Base-by-base conservation (phyloP, 1,140 invertebrate genomes). In the Megathymus violae region DNA sequence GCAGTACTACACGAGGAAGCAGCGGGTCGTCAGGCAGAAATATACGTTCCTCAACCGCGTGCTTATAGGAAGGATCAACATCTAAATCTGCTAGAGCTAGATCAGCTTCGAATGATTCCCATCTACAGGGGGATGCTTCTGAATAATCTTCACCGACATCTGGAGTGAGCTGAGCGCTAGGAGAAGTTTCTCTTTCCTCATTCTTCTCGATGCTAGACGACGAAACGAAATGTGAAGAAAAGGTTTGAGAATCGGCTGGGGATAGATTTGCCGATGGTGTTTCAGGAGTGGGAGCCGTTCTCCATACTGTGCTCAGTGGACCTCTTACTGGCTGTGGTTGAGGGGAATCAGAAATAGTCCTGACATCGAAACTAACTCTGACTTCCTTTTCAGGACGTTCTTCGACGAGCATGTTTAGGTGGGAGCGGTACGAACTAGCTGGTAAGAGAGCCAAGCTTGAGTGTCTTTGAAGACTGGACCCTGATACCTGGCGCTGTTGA, bases 261-360 rank as follows among this genome's bases (percentile, higher is more conserved):
- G 93, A 93, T 1, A 93, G 84, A 69, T 93, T 94, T 11, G 93
- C 92, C n/a, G 91, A 91, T 7, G 93, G 93, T 0, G 93, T 93
- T 67, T 93, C 93, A 4, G 93, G 93, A 6, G 93, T 93, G 27
- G 92, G 91, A 27, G 82, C 85, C 3, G 81, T 89, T 78, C 76
- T 87, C 91, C 83, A 91, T 14, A 85, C 85, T 7, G 80, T 76
- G 66, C 77, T 91, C 9, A 86, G 71, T 25, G 82, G 87, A 5
- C 82, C 86, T 68, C 84, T 80, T 19, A 73, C 80, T 1, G 81
- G 85, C 74, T 73, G 78, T 17, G 76, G 80, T 40, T 73, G 80
- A 15, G 82, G 81, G 13, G 86, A 88, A 9, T 77, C 76, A 4
- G 89, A 90, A 63, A 77, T 82, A 9, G 88, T 74, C 41, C 89